Evolutionary conservation across 1,140 invertebrate species (phyloP).

Genomic region (Brachionus manjavacas): DNA sequence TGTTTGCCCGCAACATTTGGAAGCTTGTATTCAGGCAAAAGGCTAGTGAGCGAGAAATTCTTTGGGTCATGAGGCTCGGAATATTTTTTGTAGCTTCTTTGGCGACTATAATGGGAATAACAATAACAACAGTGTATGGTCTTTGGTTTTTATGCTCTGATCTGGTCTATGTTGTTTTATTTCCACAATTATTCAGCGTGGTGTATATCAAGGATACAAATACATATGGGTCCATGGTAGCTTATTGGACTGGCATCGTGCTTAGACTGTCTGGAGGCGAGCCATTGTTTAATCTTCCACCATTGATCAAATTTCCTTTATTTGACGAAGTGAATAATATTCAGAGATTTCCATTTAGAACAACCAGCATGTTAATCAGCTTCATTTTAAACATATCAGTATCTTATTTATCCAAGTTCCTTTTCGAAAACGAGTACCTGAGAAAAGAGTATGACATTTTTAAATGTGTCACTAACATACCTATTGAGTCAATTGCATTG

Average conservation of each 20-base stretch:
- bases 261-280: slow-evolving; percentile 83
- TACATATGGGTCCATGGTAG: slow-evolving; percentile 82
- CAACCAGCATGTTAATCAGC: slow-evolving; percentile 62
- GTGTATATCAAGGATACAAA: slow-evolving; percentile 82
- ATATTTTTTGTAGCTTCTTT: slow-evolving; percentile 87
- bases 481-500: slow-evolving; percentile 61
- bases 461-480: slow-evolving; percentile 76
- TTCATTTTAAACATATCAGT: slow-evolving; percentile 62
- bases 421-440: slow-evolving; percentile 59
- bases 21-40: slow-evolving; percentile 88
- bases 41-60: slow-evolving; percentile 91
- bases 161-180: slow-evolving; percentile 92
- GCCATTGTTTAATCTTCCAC: slow-evolving; percentile 70
- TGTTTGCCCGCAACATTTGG: slow-evolving; percentile 97
- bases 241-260: slow-evolving; percentile 78
- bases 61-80: slow-evolving; percentile 90
- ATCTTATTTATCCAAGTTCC: slow-evolving; percentile 58
- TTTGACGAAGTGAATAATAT: slow-evolving; percentile 66
- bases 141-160: slow-evolving; percentile 93
- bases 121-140: slow-evolving; percentile 91
- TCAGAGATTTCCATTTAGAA: slow-evolving; percentile 64
- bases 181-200: slow-evolving; percentile 93
- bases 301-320: slow-evolving; percentile 80
- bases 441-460: slow-evolving; percentile 53
- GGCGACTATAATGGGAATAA: slow-evolving; percentile 88